A percentile compares a stretch with the other conserved stretches of the same genome.
Conservation (phyloP, 2,797 vertebrate genomes). For the Morus bassanus region DNA sequence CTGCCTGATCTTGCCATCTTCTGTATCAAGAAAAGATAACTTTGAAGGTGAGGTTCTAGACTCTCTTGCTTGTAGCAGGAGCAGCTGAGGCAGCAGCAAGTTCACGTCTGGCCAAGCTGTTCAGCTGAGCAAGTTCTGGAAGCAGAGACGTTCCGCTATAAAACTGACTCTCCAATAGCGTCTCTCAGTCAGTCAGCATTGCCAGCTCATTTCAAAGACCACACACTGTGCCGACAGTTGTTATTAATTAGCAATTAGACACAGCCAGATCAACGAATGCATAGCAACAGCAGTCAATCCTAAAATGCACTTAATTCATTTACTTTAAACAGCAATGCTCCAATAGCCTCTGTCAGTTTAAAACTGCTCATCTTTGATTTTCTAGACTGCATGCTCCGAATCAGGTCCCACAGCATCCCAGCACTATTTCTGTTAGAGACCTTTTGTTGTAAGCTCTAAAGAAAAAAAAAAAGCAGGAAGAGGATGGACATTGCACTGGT, state of each 20-base stretch:
- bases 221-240: neutral
- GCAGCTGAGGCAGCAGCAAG: neutral
- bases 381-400: neutral
- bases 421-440: neutral
- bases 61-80: neutral
- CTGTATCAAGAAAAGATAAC: neutral
- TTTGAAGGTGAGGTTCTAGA: neutral
- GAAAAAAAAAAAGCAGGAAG: neutral
- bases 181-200: neutral
- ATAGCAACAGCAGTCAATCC: neutral
- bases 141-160: neutral
- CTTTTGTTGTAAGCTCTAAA: neutral
- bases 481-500: neutral
- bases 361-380: neutral
- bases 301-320: neutral
- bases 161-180: neutral
- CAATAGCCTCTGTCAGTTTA: neutral
- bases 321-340: neutral
- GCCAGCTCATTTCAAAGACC: neutral
- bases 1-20: neutral
- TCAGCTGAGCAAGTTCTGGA: neutral
- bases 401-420: neutral
- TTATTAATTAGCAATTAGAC: neutral
- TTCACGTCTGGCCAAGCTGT: neutral
- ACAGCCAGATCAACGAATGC: neutral